Base-by-base conservation (phyloP, 2,888 invertebrate species). In the Luperina nickerlii region DNA sequence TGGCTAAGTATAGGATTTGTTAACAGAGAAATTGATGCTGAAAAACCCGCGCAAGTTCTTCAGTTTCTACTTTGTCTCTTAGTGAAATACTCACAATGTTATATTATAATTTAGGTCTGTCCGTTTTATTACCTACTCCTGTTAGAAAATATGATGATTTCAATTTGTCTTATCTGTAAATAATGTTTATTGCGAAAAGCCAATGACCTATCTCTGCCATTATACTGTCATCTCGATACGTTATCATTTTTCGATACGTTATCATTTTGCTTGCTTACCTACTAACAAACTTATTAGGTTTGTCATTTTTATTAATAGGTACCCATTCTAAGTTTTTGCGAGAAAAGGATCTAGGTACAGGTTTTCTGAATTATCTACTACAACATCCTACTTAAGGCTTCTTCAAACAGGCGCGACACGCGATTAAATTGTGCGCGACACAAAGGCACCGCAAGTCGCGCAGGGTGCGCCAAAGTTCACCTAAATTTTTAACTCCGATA, bases 181-280 rank as follows among this genome's bases (percentile, higher is more conserved):
- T 60, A 60, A n/a, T 60, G n/a, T 60, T 11, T 60, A 62, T 62
- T 62, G 27, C 27, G 27, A 18, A 62, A 62, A 27, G 27, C 20
- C 8, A 62, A 69, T 66, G 60, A n/a, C 57, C 38, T 24, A 18
- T 65, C 27, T 51, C 15, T 73, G 54, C 13, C 27, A 18, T 57
- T n/a, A 70, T 6, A 15, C 2, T 54, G 51, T 74, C n/a, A 74
- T 42, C 1, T 9, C n/a, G 74, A 79, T 48, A 71, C 7, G 74
- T 71, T 78, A 78, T 80, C 63, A 63, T 45, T 65, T 38, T 20
- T 9, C n/a, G 74, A 79, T 48, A 71, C 7, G 74, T 71, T 78
- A 78, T 80, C 63, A 63, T 45, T 65, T 38, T 20, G 63, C 13
- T 65, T 65, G 42, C 27, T 11, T 42, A 57, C 3, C 13, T 38